These are phyloP conservation scores for Neoaliturus tenellus DNA, from an alignment of 2,888 invertebrate species.

Conservation along the genomic window DNA sequence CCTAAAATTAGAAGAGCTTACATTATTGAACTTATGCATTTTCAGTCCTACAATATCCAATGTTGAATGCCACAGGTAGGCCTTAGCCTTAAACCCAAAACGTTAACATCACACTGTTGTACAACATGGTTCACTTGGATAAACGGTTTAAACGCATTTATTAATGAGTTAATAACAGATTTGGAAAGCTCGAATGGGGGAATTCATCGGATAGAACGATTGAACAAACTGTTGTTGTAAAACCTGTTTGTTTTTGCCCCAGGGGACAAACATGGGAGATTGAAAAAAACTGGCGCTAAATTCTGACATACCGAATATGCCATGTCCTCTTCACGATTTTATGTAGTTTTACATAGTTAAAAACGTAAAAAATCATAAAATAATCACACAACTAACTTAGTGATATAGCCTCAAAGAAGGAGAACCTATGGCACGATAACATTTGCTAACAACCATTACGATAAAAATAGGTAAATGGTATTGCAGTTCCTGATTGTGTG, in stretches of 20 bases:
- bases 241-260: constrained; percentile 63
- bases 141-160: neutral
- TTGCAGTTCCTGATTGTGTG: constrained; percentile 52
- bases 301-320: constrained; percentile 64
- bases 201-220: constrained; percentile 31
- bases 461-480: constrained; percentile 53
- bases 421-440: constrained; percentile 29
- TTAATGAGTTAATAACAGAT: constrained; percentile 25
- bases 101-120: constrained; percentile 27
- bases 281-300: constrained; percentile 63
- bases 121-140: constrained; percentile 23
- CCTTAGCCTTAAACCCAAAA: constrained; percentile 36
- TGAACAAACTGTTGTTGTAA: constrained; percentile 56
- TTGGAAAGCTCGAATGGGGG: constrained; percentile 50
- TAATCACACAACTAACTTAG: constrained; percentile 26
- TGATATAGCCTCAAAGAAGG: neutral
- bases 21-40: constrained; percentile 58
- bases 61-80: constrained; percentile 57
- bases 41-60: constrained; percentile 46
- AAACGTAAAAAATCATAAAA: constrained; percentile 31
- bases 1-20: constrained; percentile 55
- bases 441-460: constrained; percentile 46
- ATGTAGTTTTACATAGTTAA: constrained; percentile 49
- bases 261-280: constrained; percentile 59
- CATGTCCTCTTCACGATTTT: constrained; percentile 59